Evolutionary conservation across 2,113 vertebrate genomes (phyloP).

Genomic region (Tenebrosternarchus preto): DNA sequence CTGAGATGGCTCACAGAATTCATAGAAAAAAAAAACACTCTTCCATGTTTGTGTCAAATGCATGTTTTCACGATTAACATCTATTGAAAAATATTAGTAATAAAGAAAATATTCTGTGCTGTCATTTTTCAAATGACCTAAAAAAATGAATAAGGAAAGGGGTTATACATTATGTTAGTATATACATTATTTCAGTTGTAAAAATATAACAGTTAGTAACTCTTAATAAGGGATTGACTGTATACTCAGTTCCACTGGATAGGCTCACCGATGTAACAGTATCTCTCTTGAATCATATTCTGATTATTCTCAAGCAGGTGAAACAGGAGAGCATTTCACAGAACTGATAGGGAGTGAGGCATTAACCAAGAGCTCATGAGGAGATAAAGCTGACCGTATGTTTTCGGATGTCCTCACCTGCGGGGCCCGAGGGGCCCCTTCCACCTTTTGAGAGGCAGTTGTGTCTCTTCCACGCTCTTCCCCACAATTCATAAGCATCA

Average conservation of each 20-base stretch:
- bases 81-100: too few relatives aligned
- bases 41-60: too few relatives aligned
- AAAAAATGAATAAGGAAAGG: slow-evolving; percentile 28
- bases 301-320: slow-evolving; percentile 54
- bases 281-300: slow-evolving; percentile 56
- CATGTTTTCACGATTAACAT: too few relatives aligned
- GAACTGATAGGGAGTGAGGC: slow-evolving; percentile 50
- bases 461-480: slow-evolving; percentile 16
- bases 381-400: slow-evolving; percentile 54
- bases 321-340: slow-evolving; percentile 51
- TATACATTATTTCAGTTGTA: slow-evolving; percentile 46
- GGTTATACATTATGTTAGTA: slow-evolving; percentile 48
- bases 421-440: slow-evolving; percentile 27
- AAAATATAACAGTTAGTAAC: slow-evolving; percentile 56
- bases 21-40: too few relatives aligned
- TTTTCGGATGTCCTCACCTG: slow-evolving; percentile 52
- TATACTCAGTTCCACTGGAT: slow-evolving; percentile 14
- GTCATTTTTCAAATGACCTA: too few relatives aligned
- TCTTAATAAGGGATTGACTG: slow-evolving; percentile 34
- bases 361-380: slow-evolving; percentile 42
- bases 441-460: slow-evolving; percentile 18
- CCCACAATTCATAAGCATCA: slow-evolving; percentile 51
- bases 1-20: too few relatives aligned
- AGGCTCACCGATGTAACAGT: slow-evolving; percentile 6
- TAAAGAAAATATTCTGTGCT: too few relatives aligned